Evolutionary conservation across 2,888 invertebrate genomes (phyloP).

Genomic region (Desoria tigrina): DNA sequence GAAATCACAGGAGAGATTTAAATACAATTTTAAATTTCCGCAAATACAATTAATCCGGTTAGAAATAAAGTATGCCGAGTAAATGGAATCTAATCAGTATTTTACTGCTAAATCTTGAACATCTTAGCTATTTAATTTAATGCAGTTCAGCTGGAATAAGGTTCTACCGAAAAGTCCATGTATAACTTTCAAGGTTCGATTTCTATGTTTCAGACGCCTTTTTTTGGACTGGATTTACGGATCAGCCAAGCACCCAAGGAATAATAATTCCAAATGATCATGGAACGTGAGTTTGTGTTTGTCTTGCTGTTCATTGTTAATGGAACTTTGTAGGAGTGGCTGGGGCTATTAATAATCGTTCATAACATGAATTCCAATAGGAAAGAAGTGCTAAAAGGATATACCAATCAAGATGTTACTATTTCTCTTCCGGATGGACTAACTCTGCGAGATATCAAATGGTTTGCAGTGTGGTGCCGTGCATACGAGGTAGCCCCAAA

Average conservation of each 20-base stretch:
- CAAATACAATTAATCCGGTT: too few species aligned
- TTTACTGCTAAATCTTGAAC: too few species aligned
- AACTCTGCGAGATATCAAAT: slow-evolving; percentile 76
- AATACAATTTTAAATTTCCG: too few species aligned
- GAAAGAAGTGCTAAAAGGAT: slow-evolving; percentile 72
- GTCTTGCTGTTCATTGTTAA: not conserved
- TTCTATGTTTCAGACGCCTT: slow-evolving; percentile 70
- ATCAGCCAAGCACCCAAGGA: slow-evolving; percentile 69
- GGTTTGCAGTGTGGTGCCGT: slow-evolving; percentile 91
- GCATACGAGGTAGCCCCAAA: slow-evolving; percentile 71
- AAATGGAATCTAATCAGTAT: too few species aligned
- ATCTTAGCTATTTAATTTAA: too few species aligned
- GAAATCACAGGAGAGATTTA: too few species aligned
- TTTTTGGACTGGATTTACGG: slow-evolving; percentile 80
- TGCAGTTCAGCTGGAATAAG: too few species aligned
- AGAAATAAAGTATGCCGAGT: too few species aligned
- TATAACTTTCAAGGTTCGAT: too few species aligned
- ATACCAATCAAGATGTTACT: slow-evolving; percentile 79
- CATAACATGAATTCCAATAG: slow-evolving; percentile 57
- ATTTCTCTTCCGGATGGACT: slow-evolving; percentile 84
- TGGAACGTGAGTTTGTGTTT: slow-evolving; percentile 63
- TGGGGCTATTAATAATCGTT: not conserved
- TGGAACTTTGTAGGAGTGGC: not conserved
- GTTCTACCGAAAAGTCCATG: too few species aligned
- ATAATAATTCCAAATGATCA: slow-evolving; percentile 79